These are phyloP conservation scores for Spodoptera litura DNA, from an alignment of 1,140 invertebrate species.

Conservation along the genomic window DNA sequence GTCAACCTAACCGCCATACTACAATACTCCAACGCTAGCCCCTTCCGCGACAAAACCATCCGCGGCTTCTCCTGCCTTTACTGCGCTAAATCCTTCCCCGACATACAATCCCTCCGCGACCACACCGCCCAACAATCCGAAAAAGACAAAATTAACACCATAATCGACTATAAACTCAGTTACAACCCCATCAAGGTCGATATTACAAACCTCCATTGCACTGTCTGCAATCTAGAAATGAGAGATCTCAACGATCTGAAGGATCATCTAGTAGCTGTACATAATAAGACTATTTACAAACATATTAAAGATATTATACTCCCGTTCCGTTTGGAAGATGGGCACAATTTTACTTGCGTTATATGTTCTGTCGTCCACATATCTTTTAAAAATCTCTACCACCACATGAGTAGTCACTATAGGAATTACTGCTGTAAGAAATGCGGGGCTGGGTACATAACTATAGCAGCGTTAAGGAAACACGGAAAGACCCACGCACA, in stretches of 20 bases:
- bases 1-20: constrained; percentile 81
- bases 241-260: constrained; percentile 74
- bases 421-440: constrained; percentile 81
- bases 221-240: constrained; percentile 69
- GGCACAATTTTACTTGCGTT: constrained; percentile 76
- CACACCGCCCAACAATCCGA: constrained; percentile 74
- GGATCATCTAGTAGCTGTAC: constrained; percentile 67
- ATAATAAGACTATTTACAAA: constrained; percentile 75
- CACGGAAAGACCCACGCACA: constrained; percentile 80
- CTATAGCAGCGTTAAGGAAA: constrained; percentile 77
- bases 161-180: constrained; percentile 81
- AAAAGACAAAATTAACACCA: constrained; percentile 78
- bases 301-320: constrained; percentile 81
- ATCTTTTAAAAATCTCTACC: constrained; percentile 80
- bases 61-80: constrained; percentile 81
- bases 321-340: constrained; percentile 75
- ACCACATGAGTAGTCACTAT: constrained; percentile 82
- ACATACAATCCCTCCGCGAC: constrained; percentile 69
- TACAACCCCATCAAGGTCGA: constrained; percentile 82
- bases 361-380: constrained; percentile 77
- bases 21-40: constrained; percentile 80
- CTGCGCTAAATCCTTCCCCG: constrained; percentile 73
- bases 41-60: constrained; percentile 78
- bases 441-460: constrained; percentile 79
- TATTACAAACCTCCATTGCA: constrained; percentile 74